Evolutionary conservation across 2,797 vertebrate species (phyloP).

Genomic region (Megalops cyprinoides): DNA sequence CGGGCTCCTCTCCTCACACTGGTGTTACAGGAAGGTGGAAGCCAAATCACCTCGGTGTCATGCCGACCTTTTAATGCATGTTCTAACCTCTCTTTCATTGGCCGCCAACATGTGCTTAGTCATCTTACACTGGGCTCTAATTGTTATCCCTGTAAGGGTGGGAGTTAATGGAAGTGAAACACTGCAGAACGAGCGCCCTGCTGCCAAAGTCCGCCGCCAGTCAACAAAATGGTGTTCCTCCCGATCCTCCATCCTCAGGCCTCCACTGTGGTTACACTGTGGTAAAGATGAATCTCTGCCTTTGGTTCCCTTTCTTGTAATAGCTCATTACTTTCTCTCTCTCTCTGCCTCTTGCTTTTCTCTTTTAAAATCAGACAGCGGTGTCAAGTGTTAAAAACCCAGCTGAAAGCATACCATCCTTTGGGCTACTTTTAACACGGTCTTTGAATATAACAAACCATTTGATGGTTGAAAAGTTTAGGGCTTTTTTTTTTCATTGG

Average conservation of each 20-base stretch:
- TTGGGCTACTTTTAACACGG: too few relatives aligned
- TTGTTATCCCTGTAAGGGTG: constrained; percentile 36
- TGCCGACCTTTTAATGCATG: constrained; percentile 25
- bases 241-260: constrained; percentile 36
- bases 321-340: neutral
- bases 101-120: constrained; percentile 35
- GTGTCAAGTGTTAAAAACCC: neutral
- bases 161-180: constrained; percentile 45
- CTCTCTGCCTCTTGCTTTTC: neutral
- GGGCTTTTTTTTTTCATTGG: constrained; percentile 13
- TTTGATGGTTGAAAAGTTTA: constrained; percentile 6
- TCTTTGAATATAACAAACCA: constrained; percentile 11
- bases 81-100: constrained; percentile 26
- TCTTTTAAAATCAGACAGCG: neutral
- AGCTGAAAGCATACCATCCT: neutral
- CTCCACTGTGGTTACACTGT: constrained; percentile 41
- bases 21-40: neutral
- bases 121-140: constrained; percentile 33
- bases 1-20: too few relatives aligned
- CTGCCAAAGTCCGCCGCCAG: constrained; percentile 36
- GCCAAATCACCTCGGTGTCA: constrained; percentile 28
- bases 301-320: neutral
- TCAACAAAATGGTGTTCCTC: constrained; percentile 41
- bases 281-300: constrained; percentile 1
- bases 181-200: constrained; percentile 34